Evolutionary conservation across 2,113 vertebrate species (phyloP).

Genomic region (Tragelaphus scriptus): DNA sequence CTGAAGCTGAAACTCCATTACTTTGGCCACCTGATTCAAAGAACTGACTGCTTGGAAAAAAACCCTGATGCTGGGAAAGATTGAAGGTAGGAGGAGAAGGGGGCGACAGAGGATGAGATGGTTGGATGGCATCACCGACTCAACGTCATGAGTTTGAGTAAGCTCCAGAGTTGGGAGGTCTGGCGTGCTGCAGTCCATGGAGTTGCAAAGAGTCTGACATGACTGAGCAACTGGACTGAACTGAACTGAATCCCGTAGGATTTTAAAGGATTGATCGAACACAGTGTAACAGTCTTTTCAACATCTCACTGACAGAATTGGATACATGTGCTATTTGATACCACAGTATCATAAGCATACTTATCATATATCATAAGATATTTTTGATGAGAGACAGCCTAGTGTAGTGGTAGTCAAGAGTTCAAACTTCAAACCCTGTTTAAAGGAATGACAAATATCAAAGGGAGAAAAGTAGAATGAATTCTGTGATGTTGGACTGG

Average conservation of each 20-base stretch:
- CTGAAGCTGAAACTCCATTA: neutral
- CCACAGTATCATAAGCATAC: neutral
- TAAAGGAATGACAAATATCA: neutral
- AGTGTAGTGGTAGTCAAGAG: neutral
- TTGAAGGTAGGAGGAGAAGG: neutral
- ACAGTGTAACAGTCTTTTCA: neutral
- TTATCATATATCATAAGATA: neutral
- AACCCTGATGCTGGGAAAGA: neutral
- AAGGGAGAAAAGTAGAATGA: neutral
- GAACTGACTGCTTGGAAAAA: neutral
- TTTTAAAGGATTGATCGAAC: neutral
- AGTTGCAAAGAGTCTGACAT: neutral
- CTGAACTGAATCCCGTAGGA: neutral
- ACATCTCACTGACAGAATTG: neutral
- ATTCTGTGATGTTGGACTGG: neutral
- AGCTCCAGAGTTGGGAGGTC: neutral
- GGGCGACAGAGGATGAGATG: neutral
- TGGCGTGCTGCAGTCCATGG: neutral
- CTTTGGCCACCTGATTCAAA: neutral
- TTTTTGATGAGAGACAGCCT: neutral
- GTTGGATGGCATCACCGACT: neutral
- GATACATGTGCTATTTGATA: neutral
- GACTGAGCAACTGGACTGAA: neutral
- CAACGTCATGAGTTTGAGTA: neutral
- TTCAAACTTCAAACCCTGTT: neutral